These are phyloP conservation scores for Pegea sp. DNA, from an alignment of 23 tunicate genomes.

Conservation along the genomic window DNA sequence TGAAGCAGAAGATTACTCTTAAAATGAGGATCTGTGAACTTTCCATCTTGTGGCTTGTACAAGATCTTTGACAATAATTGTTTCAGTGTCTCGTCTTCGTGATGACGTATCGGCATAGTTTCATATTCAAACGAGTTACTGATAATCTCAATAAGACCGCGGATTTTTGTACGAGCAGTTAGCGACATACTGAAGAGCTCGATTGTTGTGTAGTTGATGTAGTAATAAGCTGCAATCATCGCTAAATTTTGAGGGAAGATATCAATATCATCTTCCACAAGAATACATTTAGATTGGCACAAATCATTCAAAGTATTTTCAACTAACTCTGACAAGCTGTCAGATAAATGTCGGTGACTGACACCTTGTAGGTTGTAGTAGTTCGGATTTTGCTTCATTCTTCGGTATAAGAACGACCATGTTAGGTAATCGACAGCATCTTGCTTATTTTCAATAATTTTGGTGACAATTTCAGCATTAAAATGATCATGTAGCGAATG, in stretches of 20 bases:
- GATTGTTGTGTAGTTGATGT: conserved; percentile 89
- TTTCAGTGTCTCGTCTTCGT: conserved; percentile 71
- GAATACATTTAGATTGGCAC: conserved; percentile 77
- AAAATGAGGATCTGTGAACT: conserved; percentile 83
- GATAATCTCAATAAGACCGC: conserved; percentile 90
- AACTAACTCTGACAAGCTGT: conserved; percentile 78
- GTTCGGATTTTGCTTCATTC: conserved; percentile 98
- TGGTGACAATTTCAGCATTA: conserved; percentile 98
- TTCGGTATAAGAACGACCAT: conserved; percentile 89
- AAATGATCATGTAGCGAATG: conserved; percentile 95
- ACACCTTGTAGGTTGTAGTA: conserved; percentile 94
- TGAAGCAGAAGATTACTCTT: conserved; percentile 78
- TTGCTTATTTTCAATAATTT: conserved; percentile 96
- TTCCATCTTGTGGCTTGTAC: conserved; percentile 77
- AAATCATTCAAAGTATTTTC: conserved; percentile 79
- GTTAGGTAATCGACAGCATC: conserved; percentile 99
- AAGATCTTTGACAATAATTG: conserved; percentile 78
- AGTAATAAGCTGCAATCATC: conserved; percentile 96
- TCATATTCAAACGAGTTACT: conserved; percentile 93
- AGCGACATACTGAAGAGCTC: conserved; percentile 97
- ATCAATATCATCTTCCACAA: conserved; percentile 94
- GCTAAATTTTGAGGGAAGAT: conserved; percentile 80
- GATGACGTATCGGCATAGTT: conserved; percentile 61
- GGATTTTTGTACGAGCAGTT: conserved; percentile 82
- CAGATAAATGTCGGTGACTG: conserved; percentile 89